phyloP scores from a whole-genome alignment of 1,140 invertebrate species.

The Myzus persicae region DNA sequence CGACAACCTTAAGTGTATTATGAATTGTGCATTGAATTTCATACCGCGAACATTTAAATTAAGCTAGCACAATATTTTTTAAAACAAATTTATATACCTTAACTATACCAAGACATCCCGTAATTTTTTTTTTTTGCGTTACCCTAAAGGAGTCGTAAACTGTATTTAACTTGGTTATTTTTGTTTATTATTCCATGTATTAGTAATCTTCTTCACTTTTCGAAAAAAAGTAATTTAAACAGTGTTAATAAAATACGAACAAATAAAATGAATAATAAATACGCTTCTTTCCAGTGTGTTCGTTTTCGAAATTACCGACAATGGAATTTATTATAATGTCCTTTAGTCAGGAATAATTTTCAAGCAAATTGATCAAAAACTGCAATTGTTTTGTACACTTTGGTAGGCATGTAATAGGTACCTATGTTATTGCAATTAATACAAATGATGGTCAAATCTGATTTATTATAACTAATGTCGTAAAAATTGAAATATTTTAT shows the following conservation, averaged over 20 bases:
- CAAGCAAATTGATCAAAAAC: background rate
- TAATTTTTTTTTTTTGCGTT: background rate
- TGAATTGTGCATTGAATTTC: background rate
- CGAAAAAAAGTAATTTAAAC: background rate
- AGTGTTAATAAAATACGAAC: background rate
- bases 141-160: background rate
- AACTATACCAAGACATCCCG: background rate
- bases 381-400: background rate
- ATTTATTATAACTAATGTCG: background rate
- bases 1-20: background rate
- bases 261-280: conserved; percentile 13
- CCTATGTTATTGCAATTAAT: background rate
- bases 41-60: background rate
- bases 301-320: background rate
- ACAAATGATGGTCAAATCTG: background rate
- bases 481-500: background rate
- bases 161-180: background rate
- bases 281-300: background rate
- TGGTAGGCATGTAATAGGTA: background rate
- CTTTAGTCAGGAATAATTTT: background rate
- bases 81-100: background rate
- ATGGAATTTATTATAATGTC: background rate
- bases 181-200: background rate
- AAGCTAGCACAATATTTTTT: background rate
- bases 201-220: background rate